Conservation (phyloP, 2,888 invertebrate species). For the Phymatocera aterrima region DNA sequence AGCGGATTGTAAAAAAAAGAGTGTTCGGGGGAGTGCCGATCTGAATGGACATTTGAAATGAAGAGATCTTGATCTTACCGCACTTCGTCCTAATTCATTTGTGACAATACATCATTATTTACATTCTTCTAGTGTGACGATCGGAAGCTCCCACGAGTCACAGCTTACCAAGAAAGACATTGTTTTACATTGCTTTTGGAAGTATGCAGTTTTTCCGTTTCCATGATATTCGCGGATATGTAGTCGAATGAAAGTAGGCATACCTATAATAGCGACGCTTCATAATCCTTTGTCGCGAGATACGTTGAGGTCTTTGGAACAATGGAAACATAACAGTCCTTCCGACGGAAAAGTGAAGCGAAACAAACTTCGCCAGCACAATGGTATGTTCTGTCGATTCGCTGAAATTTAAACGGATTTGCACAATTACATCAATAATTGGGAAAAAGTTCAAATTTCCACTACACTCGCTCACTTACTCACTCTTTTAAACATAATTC, state of each 20-base stretch:
- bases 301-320: neutral
- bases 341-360: neutral
- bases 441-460: neutral
- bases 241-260: neutral
- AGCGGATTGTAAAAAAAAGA: too few species aligned
- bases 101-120: too few species aligned
- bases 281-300: neutral
- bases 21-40: too few species aligned
- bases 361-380: neutral
- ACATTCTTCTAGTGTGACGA: too few species aligned
- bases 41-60: too few species aligned
- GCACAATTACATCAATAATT: neutral
- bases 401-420: neutral
- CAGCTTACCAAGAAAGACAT: neutral
- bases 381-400: too few species aligned
- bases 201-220: neutral
- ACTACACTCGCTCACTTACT: too few species aligned
- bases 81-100: too few species aligned
- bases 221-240: neutral
- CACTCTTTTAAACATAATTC: too few species aligned
- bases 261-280: neutral
- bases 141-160: neutral
- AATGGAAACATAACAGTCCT: neutral
- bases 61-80: too few species aligned
- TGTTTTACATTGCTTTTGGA: neutral